phyloP scores from a whole-genome alignment of 2,888 invertebrate species.

The Lasioglossum vierecki region DNA sequence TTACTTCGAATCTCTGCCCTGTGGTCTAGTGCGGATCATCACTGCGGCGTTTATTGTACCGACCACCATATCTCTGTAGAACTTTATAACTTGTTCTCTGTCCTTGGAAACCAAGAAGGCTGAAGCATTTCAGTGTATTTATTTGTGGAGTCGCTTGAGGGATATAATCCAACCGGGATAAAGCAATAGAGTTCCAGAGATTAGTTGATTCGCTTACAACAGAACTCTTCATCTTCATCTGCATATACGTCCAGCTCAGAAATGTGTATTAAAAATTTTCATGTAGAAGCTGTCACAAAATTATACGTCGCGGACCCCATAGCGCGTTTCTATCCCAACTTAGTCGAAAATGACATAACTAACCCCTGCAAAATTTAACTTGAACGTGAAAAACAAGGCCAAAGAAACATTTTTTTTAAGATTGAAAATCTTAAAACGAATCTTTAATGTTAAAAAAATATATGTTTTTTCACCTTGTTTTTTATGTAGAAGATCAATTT shows the following conservation, averaged over 20 bases:
- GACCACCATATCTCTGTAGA: conserved; percentile 4
- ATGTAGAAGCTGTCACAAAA: background rate
- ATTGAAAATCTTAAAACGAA: too few relatives aligned
- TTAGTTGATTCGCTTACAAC: conserved; percentile 13
- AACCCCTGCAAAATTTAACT: too few relatives aligned
- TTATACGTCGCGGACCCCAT: too few relatives aligned
- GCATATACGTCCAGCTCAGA: conserved; percentile 13
- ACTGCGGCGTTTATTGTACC: conserved; percentile 22
- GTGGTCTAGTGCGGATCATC: background rate
- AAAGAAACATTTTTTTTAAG: too few relatives aligned
- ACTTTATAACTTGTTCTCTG: background rate
- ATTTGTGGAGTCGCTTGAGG: background rate
- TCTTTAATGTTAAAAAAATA: too few relatives aligned
- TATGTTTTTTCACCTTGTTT: too few relatives aligned
- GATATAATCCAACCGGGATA: background rate
- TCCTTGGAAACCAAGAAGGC: background rate
- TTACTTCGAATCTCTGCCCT: conserved; percentile 17
- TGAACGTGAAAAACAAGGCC: too few relatives aligned
- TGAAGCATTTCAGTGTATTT: background rate
- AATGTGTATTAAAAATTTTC: conserved; percentile 31
- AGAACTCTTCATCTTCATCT: background rate
- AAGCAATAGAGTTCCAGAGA: conserved; percentile 10
- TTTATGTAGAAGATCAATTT: too few relatives aligned
- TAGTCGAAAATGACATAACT: too few relatives aligned
- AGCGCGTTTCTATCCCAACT: too few relatives aligned